A percentile compares a stretch with the other conserved stretches of the same genome.
phyloP scores from a whole-genome alignment of 53 echinoderm and acorn worm species.

The Temnopleurus reevesii region DNA sequence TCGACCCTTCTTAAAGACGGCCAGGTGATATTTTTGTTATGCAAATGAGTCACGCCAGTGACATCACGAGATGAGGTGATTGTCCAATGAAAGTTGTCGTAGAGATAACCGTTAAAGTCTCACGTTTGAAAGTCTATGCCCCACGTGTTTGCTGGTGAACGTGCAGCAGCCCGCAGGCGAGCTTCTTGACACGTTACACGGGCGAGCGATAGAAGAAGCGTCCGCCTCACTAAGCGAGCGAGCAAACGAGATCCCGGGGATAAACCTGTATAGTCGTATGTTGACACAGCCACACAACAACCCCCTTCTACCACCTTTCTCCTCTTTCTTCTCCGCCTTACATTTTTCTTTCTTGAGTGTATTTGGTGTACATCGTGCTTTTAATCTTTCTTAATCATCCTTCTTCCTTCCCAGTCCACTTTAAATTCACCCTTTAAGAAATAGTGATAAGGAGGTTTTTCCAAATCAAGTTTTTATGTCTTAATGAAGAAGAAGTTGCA shows the following conservation, averaged over 20 bases:
- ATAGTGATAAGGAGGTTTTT: too few relatives aligned
- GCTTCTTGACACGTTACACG: slow-evolving; percentile 46
- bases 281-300: slow-evolving; percentile 49
- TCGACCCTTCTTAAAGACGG: slow-evolving; percentile 28
- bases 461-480: too few relatives aligned
- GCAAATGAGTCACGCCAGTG: slow-evolving; percentile 29
- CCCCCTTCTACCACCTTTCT: neutral
- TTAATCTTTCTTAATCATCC: too few relatives aligned
- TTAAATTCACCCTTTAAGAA: too few relatives aligned
- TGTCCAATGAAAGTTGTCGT: neutral
- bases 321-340: too few relatives aligned
- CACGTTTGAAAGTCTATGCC: neutral
- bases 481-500: too few relatives aligned
- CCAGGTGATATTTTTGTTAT: slow-evolving; percentile 57
- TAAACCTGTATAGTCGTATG: neutral
- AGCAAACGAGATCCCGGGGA: slow-evolving; percentile 15
- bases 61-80: neutral
- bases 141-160: neutral
- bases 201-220: slow-evolving; percentile 40
- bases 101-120: neutral
- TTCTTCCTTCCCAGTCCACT: too few relatives aligned
- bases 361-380: too few relatives aligned
- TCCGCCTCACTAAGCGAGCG: neutral
- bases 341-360: too few relatives aligned
- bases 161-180: slow-evolving; percentile 37